A percentile compares a stretch with the other conserved stretches of the same genome.
phyloP scores from a whole-genome alignment of 2,113 vertebrate species.

The Gnathonemus echidnorhynchus region DNA sequence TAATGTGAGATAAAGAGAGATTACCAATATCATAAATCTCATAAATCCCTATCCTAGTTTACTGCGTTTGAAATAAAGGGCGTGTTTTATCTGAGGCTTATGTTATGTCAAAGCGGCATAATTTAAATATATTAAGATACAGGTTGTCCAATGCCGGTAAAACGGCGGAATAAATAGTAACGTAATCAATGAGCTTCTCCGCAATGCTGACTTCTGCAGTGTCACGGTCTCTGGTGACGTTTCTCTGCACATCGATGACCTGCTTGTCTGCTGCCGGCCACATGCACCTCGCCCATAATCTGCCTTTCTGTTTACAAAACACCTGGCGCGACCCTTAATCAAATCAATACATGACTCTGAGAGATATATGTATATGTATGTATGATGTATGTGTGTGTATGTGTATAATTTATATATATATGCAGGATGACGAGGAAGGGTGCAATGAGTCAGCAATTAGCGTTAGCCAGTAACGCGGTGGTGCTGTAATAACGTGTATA shows the following conservation, averaged over 20 bases:
- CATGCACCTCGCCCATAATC: neutral
- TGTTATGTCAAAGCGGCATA: neutral
- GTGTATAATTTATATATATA: neutral
- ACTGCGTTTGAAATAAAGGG: neutral
- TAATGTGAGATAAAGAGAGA: neutral
- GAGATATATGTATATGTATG: neutral
- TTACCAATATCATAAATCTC: neutral
- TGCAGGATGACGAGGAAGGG: neutral
- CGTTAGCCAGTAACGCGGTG: neutral
- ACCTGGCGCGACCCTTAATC: neutral
- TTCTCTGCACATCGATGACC: neutral
- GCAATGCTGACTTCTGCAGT: constrained; percentile 16
- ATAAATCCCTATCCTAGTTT: neutral
- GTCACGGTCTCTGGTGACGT: neutral
- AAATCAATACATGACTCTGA: neutral
- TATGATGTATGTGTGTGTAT: neutral
- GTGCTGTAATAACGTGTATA: neutral
- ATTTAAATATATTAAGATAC: neutral
- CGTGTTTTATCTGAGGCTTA: neutral
- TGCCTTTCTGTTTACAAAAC: neutral
- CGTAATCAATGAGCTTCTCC: neutral
- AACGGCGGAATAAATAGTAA: neutral
- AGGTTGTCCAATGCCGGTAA: neutral
- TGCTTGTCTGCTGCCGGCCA: neutral
- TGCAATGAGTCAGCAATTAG: constrained; percentile 14